Conservation (phyloP, 53 echinoderm and acorn worm species). For the Holothuria scabra region DNA sequence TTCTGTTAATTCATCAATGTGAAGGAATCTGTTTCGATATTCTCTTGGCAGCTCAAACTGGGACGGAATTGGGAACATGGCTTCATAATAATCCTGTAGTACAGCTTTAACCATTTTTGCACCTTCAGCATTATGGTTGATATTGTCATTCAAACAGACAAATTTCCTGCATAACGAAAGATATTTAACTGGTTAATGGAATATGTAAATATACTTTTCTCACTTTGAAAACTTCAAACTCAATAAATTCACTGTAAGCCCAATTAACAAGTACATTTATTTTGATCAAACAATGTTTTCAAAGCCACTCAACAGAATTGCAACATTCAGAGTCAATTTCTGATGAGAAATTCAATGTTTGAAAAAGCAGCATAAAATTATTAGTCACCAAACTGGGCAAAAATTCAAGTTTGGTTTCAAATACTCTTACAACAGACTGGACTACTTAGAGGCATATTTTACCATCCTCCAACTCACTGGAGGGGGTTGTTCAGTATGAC, state of each 20-base stretch:
- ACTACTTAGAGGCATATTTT: no score
- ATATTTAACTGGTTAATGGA: neutral
- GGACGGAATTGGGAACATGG: constrained; percentile 83
- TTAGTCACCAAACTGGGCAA: no score
- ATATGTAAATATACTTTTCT: neutral
- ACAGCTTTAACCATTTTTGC: constrained; percentile 96
- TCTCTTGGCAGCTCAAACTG: constrained; percentile 96
- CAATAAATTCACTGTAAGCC: neutral
- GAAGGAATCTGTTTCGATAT: constrained; percentile 89
- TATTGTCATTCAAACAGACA: constrained; percentile 98
- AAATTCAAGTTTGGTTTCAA: no score
- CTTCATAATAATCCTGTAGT: constrained; percentile 63
- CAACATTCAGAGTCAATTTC: neutral
- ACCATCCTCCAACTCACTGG: no score
- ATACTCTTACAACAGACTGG: no score
- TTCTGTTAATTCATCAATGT: constrained; percentile 87
- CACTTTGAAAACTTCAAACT: neutral
- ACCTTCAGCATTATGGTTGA: constrained; percentile 78
- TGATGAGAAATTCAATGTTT: no score
- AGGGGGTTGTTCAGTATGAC: no score
- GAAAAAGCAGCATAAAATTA: no score
- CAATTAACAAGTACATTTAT: neutral
- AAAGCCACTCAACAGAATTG: no score
- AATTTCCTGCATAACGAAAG: constrained; percentile 74
- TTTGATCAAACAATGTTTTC: no score